Conservation (phyloP, 2,113 vertebrate species). For the Macquaria australasica region DNA sequence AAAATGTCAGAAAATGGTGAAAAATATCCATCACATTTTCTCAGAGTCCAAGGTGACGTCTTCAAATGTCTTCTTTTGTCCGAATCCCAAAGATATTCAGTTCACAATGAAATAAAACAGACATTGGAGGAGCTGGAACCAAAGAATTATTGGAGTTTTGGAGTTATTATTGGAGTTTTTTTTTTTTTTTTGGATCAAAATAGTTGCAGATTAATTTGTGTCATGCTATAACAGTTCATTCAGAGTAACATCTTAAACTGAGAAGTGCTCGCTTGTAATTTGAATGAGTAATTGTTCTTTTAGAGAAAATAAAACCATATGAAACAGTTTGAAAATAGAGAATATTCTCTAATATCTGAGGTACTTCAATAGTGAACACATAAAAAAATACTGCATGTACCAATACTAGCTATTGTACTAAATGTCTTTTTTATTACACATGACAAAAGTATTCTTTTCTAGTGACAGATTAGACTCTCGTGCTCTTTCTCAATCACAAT, state of each 20-base stretch:
- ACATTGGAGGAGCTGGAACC: neutral
- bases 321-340: neutral
- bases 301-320: constrained; percentile 4
- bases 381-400: neutral
- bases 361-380: neutral
- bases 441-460: constrained; percentile 37
- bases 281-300: neutral
- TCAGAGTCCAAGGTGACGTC: neutral
- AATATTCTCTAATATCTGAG: constrained; percentile 20
- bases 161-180: too few species aligned
- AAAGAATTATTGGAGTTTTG: neutral
- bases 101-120: neutral
- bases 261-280: neutral
- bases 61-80: neutral
- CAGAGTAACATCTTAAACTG: neutral
- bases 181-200: too few species aligned
- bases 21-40: neutral
- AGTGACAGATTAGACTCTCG: constrained; percentile 18
- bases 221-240: neutral
- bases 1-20: neutral
- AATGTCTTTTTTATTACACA: constrained; percentile 5
- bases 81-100: neutral
- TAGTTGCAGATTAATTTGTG: neutral
- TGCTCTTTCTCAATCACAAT: constrained; percentile 31
- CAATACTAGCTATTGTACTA: neutral